Evolutionary conservation across 23 tunicate species (phyloP), one percentile per base, ranked within the genome.

Genomic region (Styela plicata): DNA sequence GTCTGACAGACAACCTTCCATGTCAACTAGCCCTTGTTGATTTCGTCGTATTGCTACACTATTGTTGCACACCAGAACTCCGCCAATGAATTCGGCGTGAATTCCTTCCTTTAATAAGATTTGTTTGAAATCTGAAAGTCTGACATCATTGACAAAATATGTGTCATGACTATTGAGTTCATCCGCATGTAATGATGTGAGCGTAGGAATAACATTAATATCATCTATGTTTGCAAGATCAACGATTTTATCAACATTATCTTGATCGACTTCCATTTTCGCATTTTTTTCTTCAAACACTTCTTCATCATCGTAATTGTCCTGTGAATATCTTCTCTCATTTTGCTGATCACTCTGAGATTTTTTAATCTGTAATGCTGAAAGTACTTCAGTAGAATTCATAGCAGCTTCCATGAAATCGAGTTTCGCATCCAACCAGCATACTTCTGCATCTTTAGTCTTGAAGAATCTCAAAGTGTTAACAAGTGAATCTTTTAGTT

Each of bases 21-120:
- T 67, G 81, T 95, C 91, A 74, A 94, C 86, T 3, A 31, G 74
- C 10, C 99, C 95, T 66, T 89, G 94, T 35, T 89, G 85, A 69
- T 83, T 85, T 86, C 92, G 87, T 74, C 86, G 37, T 62, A 95
- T 95, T 23, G 96, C 96, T 23, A 95, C 87, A 19, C 74, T 74
- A 82, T 74, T 81, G 82, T 95, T 95, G 80, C 99, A 95, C 1
- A 95, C 89, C 29, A 95, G 71, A 18, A 89, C 91, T 16, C 99
- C 99, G 31, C 99, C 96, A 30, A 86, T 90, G 67, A 95, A 95
- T 63, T 95, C 99, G 0, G 96, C 96, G 28, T 90, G 92, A 24
- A 89, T 83, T 27, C 96, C 99, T 81, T 89, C 87, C 44, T 87
- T 84, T 21, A 83, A 62, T 29, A 95, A 52, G 22, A 86, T 80